Percentiles rank a stretch among this genome's conserved stretches.
phyloP scores from a whole-genome alignment of 2,888 invertebrate genomes.

The Euphydryas editha region DNA sequence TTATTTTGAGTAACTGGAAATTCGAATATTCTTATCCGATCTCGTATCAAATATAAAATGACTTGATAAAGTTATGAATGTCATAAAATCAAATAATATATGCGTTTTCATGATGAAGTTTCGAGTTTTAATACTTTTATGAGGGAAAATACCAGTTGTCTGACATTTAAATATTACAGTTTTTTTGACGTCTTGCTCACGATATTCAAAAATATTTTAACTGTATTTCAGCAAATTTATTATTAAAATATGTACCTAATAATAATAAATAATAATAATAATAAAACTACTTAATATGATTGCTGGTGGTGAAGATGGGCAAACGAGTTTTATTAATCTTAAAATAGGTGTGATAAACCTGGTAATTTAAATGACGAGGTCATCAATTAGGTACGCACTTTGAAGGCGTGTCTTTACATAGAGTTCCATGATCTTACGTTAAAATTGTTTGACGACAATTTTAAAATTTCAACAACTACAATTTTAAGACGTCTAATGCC shows the following conservation, averaged over 20 bases:
- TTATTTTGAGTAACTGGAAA: too few relatives aligned
- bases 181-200: neutral
- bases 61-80: conserved; percentile 2
- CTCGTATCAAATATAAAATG: neutral
- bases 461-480: neutral
- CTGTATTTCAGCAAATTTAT: neutral
- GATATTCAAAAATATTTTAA: neutral
- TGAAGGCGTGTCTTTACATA: conserved; percentile 12
- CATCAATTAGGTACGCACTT: conserved; percentile 19
- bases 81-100: neutral
- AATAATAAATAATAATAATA: neutral
- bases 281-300: too few relatives aligned
- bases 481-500: too few relatives aligned
- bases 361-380: conserved; percentile 52
- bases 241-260: neutral
- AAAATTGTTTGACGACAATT: conserved; percentile 4
- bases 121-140: neutral
- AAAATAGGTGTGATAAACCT: conserved; percentile 61
- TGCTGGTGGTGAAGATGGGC: neutral
- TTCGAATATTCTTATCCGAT: neutral
- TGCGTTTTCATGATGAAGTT: neutral
- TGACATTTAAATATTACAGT: neutral
- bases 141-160: conserved; percentile 1
- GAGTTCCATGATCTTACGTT: conserved; percentile 6
- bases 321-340: conserved; percentile 25